These are phyloP conservation scores for Cyprinella venusta DNA, from an alignment of 2,797 vertebrate species.

Conservation along the genomic window DNA sequence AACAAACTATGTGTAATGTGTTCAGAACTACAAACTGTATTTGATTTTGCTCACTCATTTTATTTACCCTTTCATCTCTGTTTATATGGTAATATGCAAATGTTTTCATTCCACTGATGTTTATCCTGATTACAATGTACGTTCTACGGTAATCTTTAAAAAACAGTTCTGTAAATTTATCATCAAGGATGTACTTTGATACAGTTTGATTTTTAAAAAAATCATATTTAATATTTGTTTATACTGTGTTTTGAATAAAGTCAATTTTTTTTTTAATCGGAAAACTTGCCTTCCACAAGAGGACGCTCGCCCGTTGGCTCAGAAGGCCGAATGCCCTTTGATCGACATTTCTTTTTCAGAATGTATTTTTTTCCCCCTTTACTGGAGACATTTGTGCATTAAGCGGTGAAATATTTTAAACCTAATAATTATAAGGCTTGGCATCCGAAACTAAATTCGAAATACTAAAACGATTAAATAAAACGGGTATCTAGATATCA, in stretches of 20 bases:
- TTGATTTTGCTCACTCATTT: neutral
- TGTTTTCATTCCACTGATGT: conserved; percentile 4
- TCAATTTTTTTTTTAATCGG: neutral
- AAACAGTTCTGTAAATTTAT: neutral
- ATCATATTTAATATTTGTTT: conserved; percentile 9
- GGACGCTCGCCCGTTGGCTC: neutral
- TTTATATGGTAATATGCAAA: neutral
- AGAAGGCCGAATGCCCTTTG: neutral
- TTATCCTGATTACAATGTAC: neutral
- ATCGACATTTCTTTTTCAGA: neutral
- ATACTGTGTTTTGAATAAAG: conserved; percentile 27
- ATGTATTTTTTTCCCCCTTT: neutral
- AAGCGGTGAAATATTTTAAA: neutral
- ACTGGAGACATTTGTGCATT: neutral
- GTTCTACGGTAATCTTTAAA: neutral
- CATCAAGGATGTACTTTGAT: neutral
- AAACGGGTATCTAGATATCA: neutral
- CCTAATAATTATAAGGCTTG: neutral
- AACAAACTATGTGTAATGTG: neutral
- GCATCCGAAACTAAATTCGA: neutral
- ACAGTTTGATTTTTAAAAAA: neutral
- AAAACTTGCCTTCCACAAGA: too few species aligned
- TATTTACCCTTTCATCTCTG: neutral
- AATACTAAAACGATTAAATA: neutral
- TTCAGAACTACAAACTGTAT: neutral